These are phyloP conservation scores for Napeogenes sylphis DNA, from an alignment of 2,888 invertebrate genomes.

Conservation along the genomic window DNA sequence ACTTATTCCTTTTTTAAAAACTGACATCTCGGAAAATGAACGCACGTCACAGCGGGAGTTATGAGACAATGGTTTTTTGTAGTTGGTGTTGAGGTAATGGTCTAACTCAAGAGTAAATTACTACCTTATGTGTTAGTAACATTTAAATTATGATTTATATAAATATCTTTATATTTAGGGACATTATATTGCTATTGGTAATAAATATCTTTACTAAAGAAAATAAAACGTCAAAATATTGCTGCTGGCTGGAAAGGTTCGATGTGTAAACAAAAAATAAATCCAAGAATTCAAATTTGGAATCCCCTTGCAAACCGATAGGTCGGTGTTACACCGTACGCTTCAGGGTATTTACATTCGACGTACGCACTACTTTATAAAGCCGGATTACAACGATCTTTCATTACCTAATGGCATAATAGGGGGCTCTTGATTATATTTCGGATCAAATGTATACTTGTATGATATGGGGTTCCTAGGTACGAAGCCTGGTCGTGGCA, in stretches of 20 bases:
- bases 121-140: too few relatives aligned
- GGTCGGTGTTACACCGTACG: conserved; percentile 36
- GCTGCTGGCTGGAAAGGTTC: conserved; percentile 19
- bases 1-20: conserved; percentile 28
- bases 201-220: not conserved
- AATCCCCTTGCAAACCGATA: conserved; percentile 53
- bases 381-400: conserved; percentile 59
- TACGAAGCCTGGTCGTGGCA: not conserved
- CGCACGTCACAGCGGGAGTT: conserved; percentile 44
- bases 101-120: not conserved
- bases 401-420: conserved; percentile 58
- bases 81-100: conserved; percentile 6
- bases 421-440: conserved; percentile 29
- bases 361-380: conserved; percentile 41
- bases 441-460: conserved; percentile 5
- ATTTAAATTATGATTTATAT: too few relatives aligned
- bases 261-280: conserved; percentile 36
- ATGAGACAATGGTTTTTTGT: conserved; percentile 19
- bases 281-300: conserved; percentile 50
- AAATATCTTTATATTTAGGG: too few relatives aligned
- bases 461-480: not conserved
- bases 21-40: conserved; percentile 39
- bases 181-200: too few relatives aligned
- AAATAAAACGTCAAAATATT: not conserved
- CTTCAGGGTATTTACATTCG: conserved; percentile 58